These are phyloP conservation scores for Phyllotis vaccarum DNA, from an alignment of 2,797 vertebrate genomes.

Conservation along the genomic window DNA sequence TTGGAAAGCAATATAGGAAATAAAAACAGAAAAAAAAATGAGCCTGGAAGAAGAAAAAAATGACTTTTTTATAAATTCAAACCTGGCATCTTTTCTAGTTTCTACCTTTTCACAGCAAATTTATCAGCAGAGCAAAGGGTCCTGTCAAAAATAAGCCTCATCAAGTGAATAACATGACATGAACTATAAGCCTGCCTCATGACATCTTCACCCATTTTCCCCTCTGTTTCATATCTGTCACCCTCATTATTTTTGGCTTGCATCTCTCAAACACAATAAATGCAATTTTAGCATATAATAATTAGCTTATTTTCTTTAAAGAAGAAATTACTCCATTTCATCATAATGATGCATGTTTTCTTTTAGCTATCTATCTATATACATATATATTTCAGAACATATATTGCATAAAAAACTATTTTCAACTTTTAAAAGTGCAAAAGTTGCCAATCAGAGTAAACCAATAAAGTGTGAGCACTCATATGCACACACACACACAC, in stretches of 20 bases:
- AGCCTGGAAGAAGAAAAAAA: background rate
- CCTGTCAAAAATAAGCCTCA: background rate
- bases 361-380: background rate
- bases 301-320: background rate
- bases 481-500: background rate
- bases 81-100: fast-evolving
- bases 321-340: background rate
- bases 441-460: background rate
- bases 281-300: background rate
- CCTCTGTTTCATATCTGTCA: background rate
- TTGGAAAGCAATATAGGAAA: background rate
- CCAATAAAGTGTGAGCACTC: background rate
- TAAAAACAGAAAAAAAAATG: background rate
- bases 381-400: background rate
- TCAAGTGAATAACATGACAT: background rate
- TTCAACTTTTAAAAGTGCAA: background rate
- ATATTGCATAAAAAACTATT: background rate
- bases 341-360: background rate
- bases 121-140: background rate
- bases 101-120: background rate
- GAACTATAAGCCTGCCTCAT: background rate
- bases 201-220: background rate
- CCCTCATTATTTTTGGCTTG: background rate
- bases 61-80: background rate
- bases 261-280: background rate